Evolutionary conservation across 2,113 vertebrate genomes (phyloP).

Genomic region (Rousettus leschenaultii): DNA sequence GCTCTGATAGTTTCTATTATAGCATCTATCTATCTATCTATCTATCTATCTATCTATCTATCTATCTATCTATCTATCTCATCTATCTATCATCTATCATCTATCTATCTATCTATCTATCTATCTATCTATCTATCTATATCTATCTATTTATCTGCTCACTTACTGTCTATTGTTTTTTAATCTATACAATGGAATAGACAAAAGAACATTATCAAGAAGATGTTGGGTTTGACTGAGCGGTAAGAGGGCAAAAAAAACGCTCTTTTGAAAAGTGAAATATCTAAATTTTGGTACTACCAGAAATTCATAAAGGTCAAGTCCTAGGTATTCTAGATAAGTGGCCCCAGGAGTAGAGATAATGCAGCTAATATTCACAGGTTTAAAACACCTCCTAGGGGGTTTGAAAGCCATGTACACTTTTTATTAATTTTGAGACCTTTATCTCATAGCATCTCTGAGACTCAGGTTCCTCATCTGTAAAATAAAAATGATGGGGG

Average conservation of each 20-base stretch:
- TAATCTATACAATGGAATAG: neutral
- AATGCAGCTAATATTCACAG: neutral
- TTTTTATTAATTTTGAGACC: neutral
- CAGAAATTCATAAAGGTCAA: neutral
- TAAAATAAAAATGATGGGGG: neutral
- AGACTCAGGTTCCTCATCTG: neutral
- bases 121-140: too few relatives aligned
- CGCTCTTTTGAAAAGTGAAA: neutral
- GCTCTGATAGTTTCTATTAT: neutral
- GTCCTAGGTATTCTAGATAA: neutral
- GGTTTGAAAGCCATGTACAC: neutral
- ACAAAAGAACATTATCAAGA: neutral
- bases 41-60: too few relatives aligned
- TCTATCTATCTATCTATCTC: too few relatives aligned
- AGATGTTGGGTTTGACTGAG: neutral
- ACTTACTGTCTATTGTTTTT: neutral
- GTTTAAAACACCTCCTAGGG: neutral
- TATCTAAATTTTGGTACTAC: neutral
- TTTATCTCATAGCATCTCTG: neutral
- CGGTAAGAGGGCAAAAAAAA: neutral
- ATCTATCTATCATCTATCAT: too few relatives aligned
- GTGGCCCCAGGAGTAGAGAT: neutral
- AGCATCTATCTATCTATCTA: neutral
- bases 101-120: neutral
- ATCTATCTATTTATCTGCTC: neutral